phyloP scores from a whole-genome alignment of 2,888 invertebrate species.

The Lithodes maja region DNA sequence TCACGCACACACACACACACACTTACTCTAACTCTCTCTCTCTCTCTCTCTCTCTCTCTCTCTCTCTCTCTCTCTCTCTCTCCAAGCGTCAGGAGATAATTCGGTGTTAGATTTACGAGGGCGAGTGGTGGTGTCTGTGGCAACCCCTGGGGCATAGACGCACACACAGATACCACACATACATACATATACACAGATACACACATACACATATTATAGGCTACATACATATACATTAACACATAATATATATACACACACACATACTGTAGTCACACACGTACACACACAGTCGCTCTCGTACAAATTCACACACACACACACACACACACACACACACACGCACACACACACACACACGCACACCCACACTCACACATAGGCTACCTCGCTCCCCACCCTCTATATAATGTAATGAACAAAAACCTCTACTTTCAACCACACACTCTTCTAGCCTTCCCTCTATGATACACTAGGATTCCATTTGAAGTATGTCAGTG shows the following conservation, averaged over 20 bases:
- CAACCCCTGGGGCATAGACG: background rate
- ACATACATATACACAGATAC: background rate
- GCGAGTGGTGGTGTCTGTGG: background rate
- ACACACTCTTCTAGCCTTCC: too few species aligned
- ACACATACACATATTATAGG: background rate
- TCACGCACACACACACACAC: background rate
- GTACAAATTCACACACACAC: background rate
- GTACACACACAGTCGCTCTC: background rate
- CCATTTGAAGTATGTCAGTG: too few species aligned
- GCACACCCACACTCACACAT: background rate
- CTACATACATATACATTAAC: background rate
- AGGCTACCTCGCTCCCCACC: background rate
- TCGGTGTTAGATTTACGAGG: background rate
- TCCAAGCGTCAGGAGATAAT: background rate
- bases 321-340: slow-evolving; percentile 1
- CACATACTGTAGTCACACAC: background rate
- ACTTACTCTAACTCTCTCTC: background rate
- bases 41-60: background rate
- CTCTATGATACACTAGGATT: too few species aligned
- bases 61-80: background rate
- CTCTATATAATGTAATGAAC: too few species aligned
- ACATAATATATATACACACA: background rate
- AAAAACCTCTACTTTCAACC: too few species aligned
- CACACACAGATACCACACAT: background rate
- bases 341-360: background rate